Conservation (phyloP, 2,888 invertebrate species). For the Autographa gamma region DNA sequence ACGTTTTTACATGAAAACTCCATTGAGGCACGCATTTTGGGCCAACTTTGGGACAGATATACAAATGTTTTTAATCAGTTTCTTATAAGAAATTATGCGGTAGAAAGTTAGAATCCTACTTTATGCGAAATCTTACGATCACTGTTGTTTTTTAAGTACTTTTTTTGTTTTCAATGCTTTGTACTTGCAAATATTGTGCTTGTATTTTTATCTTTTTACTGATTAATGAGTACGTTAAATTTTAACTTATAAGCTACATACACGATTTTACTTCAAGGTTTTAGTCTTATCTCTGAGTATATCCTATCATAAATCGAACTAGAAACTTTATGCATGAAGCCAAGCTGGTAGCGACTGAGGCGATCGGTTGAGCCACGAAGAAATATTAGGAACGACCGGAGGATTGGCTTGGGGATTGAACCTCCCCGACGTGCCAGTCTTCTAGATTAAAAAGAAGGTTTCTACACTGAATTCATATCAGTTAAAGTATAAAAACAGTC, state of each 20-base stretch:
- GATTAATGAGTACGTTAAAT: too few species aligned
- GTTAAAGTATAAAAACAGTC: neutral
- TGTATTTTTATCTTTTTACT: too few species aligned
- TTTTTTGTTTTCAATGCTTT: neutral
- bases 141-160: conserved; percentile 18
- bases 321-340: conserved; percentile 1
- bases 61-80: conserved; percentile 41
- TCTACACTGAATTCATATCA: neutral
- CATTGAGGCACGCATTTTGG: conserved; percentile 34
- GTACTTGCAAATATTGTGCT: too few species aligned
- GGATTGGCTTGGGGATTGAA: conserved; percentile 5
- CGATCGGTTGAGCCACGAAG: neutral
- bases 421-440: conserved; percentile 1
- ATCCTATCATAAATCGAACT: neutral
- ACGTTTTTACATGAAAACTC: conserved; percentile 43
- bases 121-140: conserved; percentile 28
- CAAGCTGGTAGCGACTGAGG: neutral
- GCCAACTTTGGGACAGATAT: conserved; percentile 32
- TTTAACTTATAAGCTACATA: too few species aligned
- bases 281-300: too few species aligned
- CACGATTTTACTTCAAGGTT: too few species aligned
- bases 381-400: neutral
- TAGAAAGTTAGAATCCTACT: conserved; percentile 19
- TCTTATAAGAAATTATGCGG: conserved; percentile 36
- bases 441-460: neutral